Percentiles rank a stretch among this genome's conserved stretches.
These are phyloP conservation scores for Eulemur macaco DNA, from an alignment of 2,113 vertebrate genomes.

Conservation along the genomic window DNA sequence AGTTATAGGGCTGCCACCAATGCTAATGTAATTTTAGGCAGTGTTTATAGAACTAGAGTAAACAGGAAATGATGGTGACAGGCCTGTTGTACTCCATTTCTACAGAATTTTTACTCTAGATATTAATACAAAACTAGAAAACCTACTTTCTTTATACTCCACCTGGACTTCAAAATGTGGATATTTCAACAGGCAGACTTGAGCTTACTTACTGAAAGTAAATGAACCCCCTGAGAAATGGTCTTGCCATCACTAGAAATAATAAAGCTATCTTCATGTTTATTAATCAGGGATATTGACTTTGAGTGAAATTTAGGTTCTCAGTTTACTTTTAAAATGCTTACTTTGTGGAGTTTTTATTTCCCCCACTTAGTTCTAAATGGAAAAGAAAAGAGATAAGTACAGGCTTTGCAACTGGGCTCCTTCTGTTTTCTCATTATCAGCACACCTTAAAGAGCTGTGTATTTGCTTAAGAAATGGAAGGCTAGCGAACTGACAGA, in stretches of 20 bases:
- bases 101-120: not conserved
- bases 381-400: not conserved
- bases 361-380: not conserved
- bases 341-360: not conserved
- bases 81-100: not conserved
- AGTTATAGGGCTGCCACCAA: not conserved
- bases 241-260: not conserved
- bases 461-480: constrained; percentile 29
- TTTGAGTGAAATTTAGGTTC: not conserved
- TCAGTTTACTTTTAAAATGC: constrained; percentile 19
- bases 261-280: not conserved
- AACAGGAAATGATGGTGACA: not conserved
- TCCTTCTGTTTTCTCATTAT: not conserved
- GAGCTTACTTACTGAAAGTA: constrained; percentile 23
- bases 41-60: not conserved
- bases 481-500: not conserved
- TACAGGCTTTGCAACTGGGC: not conserved
- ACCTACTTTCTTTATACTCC: not conserved
- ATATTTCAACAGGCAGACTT: not conserved
- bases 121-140: not conserved
- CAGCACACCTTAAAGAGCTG: not conserved
- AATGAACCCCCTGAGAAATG: not conserved
- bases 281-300: not conserved
- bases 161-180: not conserved
- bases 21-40: not conserved